A percentile compares a stretch with the other conserved stretches of the same genome.
Evolutionary conservation across 2,113 vertebrate species (phyloP).

Genomic region (Microtus richardsoni): DNA sequence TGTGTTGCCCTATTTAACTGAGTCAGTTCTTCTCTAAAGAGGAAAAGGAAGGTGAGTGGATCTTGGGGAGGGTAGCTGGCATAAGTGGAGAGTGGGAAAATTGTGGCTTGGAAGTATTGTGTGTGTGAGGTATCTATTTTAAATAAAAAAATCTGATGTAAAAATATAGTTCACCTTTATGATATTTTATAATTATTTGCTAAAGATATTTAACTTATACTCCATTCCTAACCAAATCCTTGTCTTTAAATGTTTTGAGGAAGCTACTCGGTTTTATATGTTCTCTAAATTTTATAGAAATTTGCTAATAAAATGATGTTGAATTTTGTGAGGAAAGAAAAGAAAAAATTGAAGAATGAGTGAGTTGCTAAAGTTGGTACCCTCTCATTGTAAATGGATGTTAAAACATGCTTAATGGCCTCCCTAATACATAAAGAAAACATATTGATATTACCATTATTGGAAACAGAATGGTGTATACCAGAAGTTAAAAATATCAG

Average conservation of each 20-base stretch:
- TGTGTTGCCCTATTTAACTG: too few species aligned
- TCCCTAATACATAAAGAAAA: not conserved
- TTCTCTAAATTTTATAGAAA: not conserved
- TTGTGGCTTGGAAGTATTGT: not conserved
- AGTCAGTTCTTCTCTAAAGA: too few species aligned
- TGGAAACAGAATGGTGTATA: not conserved
- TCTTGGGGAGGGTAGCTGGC: not conserved
- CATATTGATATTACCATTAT: not conserved
- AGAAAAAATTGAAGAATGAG: not conserved
- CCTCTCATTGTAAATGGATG: not conserved
- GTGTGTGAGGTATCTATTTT: not conserved
- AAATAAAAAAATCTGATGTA: not conserved
- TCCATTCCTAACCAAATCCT: not conserved
- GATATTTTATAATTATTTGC: not conserved
- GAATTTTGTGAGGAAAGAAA: not conserved
- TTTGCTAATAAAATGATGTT: not conserved
- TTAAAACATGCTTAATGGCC: not conserved
- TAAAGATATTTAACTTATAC: not conserved
- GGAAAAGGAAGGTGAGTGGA: not conserved
- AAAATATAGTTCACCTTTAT: not conserved
- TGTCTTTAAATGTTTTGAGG: not conserved
- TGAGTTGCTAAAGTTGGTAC: not conserved
- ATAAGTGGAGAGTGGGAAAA: not conserved
- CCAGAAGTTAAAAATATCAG: not conserved
- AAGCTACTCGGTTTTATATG: not conserved